A percentile compares a stretch with the other conserved stretches of the same genome.
Evolutionary conservation across 1,140 invertebrate genomes (phyloP).

Genomic region (Dysdera silvatica): DNA sequence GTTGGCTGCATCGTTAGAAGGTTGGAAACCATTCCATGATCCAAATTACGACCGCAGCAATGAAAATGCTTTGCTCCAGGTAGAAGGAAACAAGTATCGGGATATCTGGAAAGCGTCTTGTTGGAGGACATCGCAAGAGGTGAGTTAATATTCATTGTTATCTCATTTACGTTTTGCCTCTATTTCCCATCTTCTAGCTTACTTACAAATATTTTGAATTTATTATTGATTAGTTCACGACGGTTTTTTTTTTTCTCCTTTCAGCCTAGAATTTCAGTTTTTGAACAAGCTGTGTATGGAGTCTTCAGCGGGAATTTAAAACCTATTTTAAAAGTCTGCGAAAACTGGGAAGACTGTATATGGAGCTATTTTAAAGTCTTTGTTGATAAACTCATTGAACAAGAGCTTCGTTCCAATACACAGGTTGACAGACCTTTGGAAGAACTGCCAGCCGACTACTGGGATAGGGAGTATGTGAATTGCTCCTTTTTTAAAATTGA

Average conservation of each 20-base stretch:
- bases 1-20: constrained; percentile 78
- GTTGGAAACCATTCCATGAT: constrained; percentile 79
- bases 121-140: constrained; percentile 60
- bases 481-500: too few relatives aligned
- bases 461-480: constrained; percentile 58
- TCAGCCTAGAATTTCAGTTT: constrained; percentile 42
- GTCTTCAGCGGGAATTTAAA: constrained; percentile 74
- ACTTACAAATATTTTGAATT: neutral
- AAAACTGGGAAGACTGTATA: constrained; percentile 77
- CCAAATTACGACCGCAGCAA: constrained; percentile 56
- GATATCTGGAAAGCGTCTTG: constrained; percentile 85
- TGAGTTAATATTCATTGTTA: constrained; percentile 28
- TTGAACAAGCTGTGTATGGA: constrained; percentile 57
- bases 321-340: constrained; percentile 61
- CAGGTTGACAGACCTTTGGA: constrained; percentile 38
- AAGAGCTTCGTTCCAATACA: constrained; percentile 53
- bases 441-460: constrained; percentile 64
- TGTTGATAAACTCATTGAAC: constrained; percentile 76
- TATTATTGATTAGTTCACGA: neutral
- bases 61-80: constrained; percentile 48
- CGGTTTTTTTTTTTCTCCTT: constrained; percentile 11
- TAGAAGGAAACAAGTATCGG: constrained; percentile 74
- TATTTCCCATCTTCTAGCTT: neutral
- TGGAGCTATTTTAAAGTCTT: constrained; percentile 79
- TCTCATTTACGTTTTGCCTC: constrained; percentile 1